Base-by-base conservation (phyloP, 2,113 vertebrate genomes). In the Peromyscus californicus region DNA sequence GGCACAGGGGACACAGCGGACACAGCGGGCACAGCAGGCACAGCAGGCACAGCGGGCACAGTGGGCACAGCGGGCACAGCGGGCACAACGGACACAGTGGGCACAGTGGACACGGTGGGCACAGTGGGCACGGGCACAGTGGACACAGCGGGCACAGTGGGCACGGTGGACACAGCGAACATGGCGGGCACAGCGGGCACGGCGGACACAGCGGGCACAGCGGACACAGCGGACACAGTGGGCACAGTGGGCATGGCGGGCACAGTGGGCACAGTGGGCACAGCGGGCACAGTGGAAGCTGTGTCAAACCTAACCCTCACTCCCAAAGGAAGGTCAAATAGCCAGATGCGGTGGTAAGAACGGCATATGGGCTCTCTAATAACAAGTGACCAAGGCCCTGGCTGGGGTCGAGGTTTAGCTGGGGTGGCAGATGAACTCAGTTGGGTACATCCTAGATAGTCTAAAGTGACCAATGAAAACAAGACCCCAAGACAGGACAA, bases 391-490 rank as follows among this genome's bases (percentile, higher is more conserved):
- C 78, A 83, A 86, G 36, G 15, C 36, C 63, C 26, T 17, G n/a
- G 31, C 26, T 17, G n/a, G 31, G 21, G 31, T 70, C 5, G 10
- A 16, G 29, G 7, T 75, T 4, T 21, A 70, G 22, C 54, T 78
- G 31, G 45, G 36, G 51, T 88, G 51, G 36, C 33, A 85, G 42
- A 83, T 89, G n/a, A 93, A 95, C 69, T 88, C 63, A 92, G 4
- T 36, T 42, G 10, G 76, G 54, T 45, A 83, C 3, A 72, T 67
- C 70, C 61, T 67, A 39, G 45, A n/a, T 13, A 86, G 26, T 63
- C 48, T 59, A 86, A 94, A 97, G 33, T 65, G 54, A 95, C 89
- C 15, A 33, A 24, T n/a, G 84, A 85, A 42, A 97, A 29, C 45
- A 79, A 70, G 31, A 82, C 69, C 65, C 42, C 57, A 90, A 85